A percentile compares a stretch with the other conserved stretches of the same genome.
phyloP scores from a whole-genome alignment of 2,113 vertebrate genomes.

The Ailuropoda melanoleuca region DNA sequence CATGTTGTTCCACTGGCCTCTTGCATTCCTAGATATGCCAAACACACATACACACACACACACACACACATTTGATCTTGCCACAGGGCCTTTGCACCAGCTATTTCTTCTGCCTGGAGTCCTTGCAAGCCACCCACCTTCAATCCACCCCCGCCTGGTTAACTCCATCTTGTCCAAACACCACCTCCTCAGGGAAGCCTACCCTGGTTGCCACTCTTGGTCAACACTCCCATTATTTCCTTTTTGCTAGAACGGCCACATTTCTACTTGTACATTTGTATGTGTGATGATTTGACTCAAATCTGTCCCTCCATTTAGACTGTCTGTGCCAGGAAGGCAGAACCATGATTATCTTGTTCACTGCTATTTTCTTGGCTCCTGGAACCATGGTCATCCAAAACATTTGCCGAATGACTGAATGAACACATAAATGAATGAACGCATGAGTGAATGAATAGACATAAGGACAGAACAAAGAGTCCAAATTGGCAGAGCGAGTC shows the following conservation, averaged over 20 bases:
- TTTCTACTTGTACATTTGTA: neutral
- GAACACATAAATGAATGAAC: neutral
- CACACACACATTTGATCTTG: neutral
- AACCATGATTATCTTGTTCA: neutral
- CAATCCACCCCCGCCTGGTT: too few species aligned
- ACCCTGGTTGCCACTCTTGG: neutral
- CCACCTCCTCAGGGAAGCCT: neutral
- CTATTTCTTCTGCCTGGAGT: neutral
- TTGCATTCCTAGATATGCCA: neutral
- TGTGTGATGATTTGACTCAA: neutral
- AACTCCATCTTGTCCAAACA: neutral
- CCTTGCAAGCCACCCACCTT: neutral
- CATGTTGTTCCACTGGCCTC: neutral
- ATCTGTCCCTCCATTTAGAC: neutral
- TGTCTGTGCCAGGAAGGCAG: neutral
- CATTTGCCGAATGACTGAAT: neutral
- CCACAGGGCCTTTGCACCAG: neutral
- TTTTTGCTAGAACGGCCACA: neutral
- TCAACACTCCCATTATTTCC: neutral
- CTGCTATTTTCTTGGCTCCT: neutral
- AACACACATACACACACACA: neutral
- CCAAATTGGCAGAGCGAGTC: neutral
- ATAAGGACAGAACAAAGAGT: neutral
- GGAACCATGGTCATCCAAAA: neutral
- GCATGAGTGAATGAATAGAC: neutral